Evolutionary conservation across 2,797 vertebrate genomes (phyloP).

Genomic region (Enteromius afrohamiltoni): DNA sequence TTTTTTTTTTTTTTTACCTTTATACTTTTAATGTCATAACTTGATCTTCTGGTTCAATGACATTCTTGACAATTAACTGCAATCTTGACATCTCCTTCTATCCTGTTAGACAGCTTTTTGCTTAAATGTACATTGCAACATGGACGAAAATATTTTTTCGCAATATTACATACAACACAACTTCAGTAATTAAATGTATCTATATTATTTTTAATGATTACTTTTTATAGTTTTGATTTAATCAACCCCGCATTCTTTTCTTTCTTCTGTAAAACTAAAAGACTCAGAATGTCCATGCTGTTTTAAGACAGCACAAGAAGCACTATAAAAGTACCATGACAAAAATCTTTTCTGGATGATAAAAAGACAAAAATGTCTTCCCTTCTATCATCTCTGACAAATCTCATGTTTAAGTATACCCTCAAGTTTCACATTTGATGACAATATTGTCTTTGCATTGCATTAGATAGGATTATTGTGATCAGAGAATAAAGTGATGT

Average conservation of each 20-base stretch:
- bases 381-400: not conserved
- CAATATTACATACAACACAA: not conserved
- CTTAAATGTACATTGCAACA: not conserved
- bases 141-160: not conserved
- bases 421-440: constrained; percentile 18
- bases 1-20: not conserved
- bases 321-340: not conserved
- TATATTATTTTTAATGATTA: not conserved
- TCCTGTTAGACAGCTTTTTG: too few relatives aligned
- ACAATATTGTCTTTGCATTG: constrained; percentile 37
- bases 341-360: not conserved
- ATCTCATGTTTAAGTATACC: not conserved
- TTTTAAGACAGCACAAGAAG: not conserved
- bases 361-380: not conserved
- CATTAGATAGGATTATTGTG: constrained; percentile 55
- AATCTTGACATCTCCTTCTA: too few relatives aligned
- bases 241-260: not conserved
- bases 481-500: constrained; percentile 67
- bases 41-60: not conserved
- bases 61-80: not conserved
- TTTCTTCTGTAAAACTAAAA: not conserved
- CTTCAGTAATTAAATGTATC: not conserved
- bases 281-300: not conserved
- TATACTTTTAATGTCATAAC: not conserved
- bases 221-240: not conserved